These are phyloP conservation scores for Pseudolaguvia tuberculata DNA, from an alignment of 2,113 vertebrate species.

Conservation along the genomic window DNA sequence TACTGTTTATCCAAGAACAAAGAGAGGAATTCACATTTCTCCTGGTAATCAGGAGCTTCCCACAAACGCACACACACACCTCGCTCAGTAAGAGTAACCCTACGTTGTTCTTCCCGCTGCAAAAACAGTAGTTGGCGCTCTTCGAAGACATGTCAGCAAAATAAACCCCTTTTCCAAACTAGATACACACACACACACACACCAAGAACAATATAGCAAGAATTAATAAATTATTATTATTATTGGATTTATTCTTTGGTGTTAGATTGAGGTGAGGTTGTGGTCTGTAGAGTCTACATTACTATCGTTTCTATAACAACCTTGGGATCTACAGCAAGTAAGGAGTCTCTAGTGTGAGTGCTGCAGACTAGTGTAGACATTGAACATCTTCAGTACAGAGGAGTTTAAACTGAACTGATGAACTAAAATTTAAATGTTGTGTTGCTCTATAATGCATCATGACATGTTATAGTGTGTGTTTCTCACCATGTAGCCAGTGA, in stretches of 20 bases:
- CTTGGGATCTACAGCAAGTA: no score
- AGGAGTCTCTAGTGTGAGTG: background rate
- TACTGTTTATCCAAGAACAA: no score
- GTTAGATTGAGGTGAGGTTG: no score
- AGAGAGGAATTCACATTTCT: no score
- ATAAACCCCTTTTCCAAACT: conserved; percentile 93
- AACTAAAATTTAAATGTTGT: background rate
- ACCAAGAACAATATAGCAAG: no score
- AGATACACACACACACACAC: conserved; percentile 19
- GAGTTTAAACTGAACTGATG: background rate
- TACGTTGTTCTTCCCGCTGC: conserved; percentile 65
- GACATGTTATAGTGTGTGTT: background rate
- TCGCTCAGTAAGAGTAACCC: conserved; percentile 81
- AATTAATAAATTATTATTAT: no score
- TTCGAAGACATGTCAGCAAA: conserved; percentile 93
- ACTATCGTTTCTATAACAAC: background rate
- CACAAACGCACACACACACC: conserved; percentile 65
- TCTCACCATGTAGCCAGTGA: conserved; percentile 87
- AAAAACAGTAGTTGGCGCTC: conserved; percentile 88
- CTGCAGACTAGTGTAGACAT: background rate
- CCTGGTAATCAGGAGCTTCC: no score
- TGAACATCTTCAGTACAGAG: background rate
- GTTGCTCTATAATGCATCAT: background rate
- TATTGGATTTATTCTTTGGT: no score
- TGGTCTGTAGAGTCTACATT: no score